phyloP scores from a whole-genome alignment of 2,113 vertebrate species.

The Peucedramus taeniatus region DNA sequence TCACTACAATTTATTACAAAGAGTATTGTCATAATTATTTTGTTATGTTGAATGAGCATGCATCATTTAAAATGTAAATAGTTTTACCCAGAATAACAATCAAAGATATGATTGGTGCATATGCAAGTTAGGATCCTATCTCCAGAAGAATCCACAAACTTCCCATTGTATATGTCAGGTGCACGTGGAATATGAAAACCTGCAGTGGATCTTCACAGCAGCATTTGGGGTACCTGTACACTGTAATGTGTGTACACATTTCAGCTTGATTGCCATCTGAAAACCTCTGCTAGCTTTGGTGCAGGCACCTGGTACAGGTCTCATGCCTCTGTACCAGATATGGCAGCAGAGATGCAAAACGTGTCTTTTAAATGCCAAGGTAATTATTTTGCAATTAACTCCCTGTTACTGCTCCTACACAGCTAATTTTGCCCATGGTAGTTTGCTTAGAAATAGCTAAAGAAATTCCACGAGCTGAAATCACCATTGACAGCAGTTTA shows the following conservation, averaged over 20 bases:
- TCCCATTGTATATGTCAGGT: background rate
- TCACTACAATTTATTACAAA: background rate
- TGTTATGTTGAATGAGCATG: background rate
- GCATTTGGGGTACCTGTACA: background rate
- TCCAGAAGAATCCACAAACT: background rate
- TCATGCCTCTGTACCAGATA: background rate
- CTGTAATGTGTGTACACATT: background rate
- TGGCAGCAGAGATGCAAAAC: background rate
- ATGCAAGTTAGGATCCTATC: background rate
- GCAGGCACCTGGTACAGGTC: background rate
- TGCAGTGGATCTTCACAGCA: background rate
- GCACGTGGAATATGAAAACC: background rate
- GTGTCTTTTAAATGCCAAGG: background rate
- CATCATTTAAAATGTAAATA: constrained; percentile 31
- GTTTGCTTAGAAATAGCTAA: background rate
- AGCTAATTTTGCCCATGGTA: background rate
- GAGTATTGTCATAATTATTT: background rate
- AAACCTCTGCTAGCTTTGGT: background rate
- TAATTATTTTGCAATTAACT: background rate
- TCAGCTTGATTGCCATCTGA: background rate
- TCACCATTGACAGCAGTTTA: background rate
- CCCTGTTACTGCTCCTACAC: background rate
- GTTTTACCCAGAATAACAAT: background rate
- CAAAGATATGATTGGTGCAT: background rate
- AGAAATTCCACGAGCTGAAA: background rate